Evolutionary conservation across 2,797 vertebrate species (phyloP), one percentile per base, ranked within the genome.

Genomic region (Leptodactylus fallax): DNA sequence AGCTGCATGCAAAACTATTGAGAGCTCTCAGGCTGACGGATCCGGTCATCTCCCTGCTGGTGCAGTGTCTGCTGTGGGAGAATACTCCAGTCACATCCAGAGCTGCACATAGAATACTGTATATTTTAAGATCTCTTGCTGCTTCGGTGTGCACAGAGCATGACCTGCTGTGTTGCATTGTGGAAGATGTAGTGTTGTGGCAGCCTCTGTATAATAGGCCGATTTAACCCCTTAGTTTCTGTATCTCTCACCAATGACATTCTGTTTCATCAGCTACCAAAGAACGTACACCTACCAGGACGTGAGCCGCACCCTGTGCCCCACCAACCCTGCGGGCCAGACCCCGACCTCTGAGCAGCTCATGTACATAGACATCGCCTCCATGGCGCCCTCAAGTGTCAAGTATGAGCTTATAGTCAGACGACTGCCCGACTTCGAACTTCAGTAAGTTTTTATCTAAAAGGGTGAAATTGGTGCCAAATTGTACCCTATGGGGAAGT

Each of bases 291-390:
- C 92, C 85, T 96, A 96, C 91, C 95, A 95, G 87, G 95, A 95
- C 93, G 95, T 96, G 86, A 94, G 95, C 90, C 95, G 95, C 6
- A 96, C 95, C 7, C 93, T 96, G 3, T 96, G 95, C 91, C 95
- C 95, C 2, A 93, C 93, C 3, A 93, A 95, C 87, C 92, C 94
- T 60, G 90, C 92, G 72, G 89, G 93, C 27, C 92, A 94, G 88
- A 91, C 90, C 1, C 91, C 90, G 90, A 90, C 92, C 10, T 91
- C 93, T 84, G 80, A 95, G 74, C 94, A 95, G 87, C 80, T 92
- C n/a, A 92, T 96, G 87, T 96, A 95, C 89, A 93, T 96, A 65
- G 95, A 96, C 0, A 87, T 96, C 0, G 93, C 95, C 72, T 96
- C 95, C 81, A 95, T 96, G 95, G 94, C 95, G 25, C 95, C 95